A percentile compares a stretch with the other conserved stretches of the same genome.
phyloP scores from a whole-genome alignment of 2,888 invertebrate genomes.

The Exocentrus adspersus region DNA sequence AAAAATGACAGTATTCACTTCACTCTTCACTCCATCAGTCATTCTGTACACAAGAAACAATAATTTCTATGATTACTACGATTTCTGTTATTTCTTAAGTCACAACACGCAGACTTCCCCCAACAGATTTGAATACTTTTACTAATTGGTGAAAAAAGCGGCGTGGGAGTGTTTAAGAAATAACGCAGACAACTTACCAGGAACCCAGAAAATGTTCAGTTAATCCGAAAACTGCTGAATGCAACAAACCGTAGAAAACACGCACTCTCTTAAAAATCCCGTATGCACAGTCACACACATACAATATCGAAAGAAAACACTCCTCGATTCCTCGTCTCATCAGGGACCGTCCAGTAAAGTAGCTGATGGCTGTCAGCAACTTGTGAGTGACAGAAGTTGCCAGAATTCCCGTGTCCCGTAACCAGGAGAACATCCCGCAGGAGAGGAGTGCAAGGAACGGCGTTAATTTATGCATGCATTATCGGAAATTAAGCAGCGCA shows the following conservation, averaged over 20 bases:
- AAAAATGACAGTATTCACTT: too few relatives aligned
- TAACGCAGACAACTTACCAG: constrained; percentile 46
- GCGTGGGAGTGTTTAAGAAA: constrained; percentile 56
- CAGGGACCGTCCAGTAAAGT: constrained; percentile 12
- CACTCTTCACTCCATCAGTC: too few relatives aligned
- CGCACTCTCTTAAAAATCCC: neutral
- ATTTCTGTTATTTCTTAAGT: too few relatives aligned
- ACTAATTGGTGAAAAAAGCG: constrained; percentile 32
- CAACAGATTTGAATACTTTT: too few relatives aligned
- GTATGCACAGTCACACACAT: too few relatives aligned
- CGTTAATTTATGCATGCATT: constrained; percentile 61
- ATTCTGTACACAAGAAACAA: too few relatives aligned
- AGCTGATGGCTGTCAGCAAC: constrained; percentile 27
- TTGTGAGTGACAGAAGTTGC: constrained; percentile 60
- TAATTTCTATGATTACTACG: too few relatives aligned
- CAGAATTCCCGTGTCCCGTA: constrained; percentile 45
- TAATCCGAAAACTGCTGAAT: neutral
- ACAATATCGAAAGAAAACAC: neutral
- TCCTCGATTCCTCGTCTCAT: constrained; percentile 9
- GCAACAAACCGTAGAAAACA: neutral
- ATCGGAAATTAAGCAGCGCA: constrained; percentile 59
- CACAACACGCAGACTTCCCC: too few relatives aligned
- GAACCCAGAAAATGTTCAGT: constrained; percentile 38
- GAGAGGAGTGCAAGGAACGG: constrained; percentile 27
- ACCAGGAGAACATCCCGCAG: constrained; percentile 47